phyloP scores from a whole-genome alignment of 2,797 vertebrate genomes.

The Myotis findleyi region DNA sequence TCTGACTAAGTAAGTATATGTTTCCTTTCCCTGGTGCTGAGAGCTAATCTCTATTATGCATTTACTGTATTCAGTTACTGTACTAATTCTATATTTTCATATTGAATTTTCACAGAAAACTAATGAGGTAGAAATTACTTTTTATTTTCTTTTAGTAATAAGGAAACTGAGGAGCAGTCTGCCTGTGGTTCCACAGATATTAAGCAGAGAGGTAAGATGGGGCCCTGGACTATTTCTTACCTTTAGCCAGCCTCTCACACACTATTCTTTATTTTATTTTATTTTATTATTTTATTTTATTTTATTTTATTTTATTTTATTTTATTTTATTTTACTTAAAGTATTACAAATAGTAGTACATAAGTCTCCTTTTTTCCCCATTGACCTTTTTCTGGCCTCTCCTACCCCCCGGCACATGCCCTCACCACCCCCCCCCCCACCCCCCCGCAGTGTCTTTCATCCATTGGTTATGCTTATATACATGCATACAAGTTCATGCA shows the following conservation, averaged over 20 bases:
- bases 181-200: background rate
- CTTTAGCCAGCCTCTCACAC: background rate
- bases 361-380: too few species aligned
- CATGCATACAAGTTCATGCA: too few species aligned
- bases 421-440: too few species aligned
- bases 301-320: too few species aligned
- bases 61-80: background rate
- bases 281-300: too few species aligned
- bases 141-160: background rate
- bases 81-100: background rate
- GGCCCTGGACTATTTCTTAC: background rate
- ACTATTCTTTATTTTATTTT: too few species aligned
- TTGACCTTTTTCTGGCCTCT: too few species aligned
- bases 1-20: background rate
- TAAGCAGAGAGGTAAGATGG: background rate
- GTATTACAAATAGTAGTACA: too few species aligned
- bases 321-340: too few species aligned
- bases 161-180: background rate
- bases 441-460: too few species aligned
- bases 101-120: background rate
- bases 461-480: too few species aligned
- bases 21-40: background rate
- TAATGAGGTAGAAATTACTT: background rate
- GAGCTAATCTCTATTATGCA: background rate
- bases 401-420: too few species aligned